phyloP scores from a whole-genome alignment of 2,888 invertebrate species.

The Dichetophora obliterata region DNA sequence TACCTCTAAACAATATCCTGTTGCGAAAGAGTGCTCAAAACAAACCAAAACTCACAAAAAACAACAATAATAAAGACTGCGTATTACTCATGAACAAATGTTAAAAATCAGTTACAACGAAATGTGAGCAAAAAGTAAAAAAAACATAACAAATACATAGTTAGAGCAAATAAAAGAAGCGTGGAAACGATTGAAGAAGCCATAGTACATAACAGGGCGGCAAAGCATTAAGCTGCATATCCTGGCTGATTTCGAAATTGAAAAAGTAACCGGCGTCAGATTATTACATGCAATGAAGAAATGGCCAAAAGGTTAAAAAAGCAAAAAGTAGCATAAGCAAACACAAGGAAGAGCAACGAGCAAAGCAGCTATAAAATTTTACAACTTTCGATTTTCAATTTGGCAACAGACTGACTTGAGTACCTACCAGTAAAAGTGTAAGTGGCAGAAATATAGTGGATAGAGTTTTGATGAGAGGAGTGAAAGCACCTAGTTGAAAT shows the following conservation, averaged over 20 bases:
- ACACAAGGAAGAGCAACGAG: conserved; percentile 29
- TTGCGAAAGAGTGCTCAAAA: neutral
- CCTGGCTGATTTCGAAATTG: conserved; percentile 19
- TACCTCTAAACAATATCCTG: conserved; percentile 37
- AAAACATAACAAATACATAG: neutral
- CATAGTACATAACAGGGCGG: neutral
- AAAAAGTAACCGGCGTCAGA: conserved; percentile 6
- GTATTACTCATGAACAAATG: conserved; percentile 33
- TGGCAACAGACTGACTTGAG: conserved; percentile 25
- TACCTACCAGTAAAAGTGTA: too few species aligned
- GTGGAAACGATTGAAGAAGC: neutral
- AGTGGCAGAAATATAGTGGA: too few species aligned
- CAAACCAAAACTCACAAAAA: neutral
- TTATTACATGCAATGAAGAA: conserved; percentile 12
- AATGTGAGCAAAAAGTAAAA: conserved; percentile 12
- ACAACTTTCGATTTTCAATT: conserved; percentile 67
- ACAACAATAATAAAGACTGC: conserved; percentile 2
- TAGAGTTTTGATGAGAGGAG: too few species aligned
- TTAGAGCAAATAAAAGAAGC: neutral
- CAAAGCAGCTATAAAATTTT: conserved; percentile 60
- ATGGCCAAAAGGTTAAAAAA: conserved; percentile 37
- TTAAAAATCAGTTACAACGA: conserved; percentile 45
- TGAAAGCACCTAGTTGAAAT: too few species aligned
- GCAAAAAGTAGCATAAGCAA: conserved; percentile 20
- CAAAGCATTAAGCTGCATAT: conserved; percentile 21